Base-by-base conservation (phyloP, 2,797 vertebrate genomes). In the Sebastes baramenuke region DNA sequence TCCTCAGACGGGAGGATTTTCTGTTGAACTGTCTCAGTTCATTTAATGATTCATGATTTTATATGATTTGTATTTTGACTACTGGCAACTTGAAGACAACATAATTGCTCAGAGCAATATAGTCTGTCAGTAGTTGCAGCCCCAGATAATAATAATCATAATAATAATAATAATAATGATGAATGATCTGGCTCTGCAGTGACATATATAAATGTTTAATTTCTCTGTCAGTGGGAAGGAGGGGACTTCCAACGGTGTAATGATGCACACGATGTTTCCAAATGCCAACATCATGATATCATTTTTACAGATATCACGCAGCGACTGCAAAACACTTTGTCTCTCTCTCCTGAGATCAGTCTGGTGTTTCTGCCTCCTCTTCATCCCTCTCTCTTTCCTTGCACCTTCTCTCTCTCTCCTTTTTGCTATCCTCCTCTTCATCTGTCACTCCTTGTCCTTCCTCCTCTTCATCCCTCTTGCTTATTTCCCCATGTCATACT, bases 251-350 rank as follows among this genome's bases (percentile, higher is more conserved):
- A 38, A 0, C 38, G 18, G 5, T 67, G 32, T 42, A 55, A 27
- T 13, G 3, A 30, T n/a, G 30, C n/a, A 7, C 46, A 20, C 58
- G 60, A 74, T 77, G 66, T 68, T 72, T 67, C 54, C 7, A 83
- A 67, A 87, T 83, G 81, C 80, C 62, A 72, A 67, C 79, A 69
- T 77, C 68, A 79, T 89, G 85, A 88, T 34, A 66, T 87, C 25
- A 83, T 78, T 60, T 66, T 32, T 61, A 25, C n/a, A 49, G 75
- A 76, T 46, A 27, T 46, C 59, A 66, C 8, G 3, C 54, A 66
- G 69, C 1, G 27, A 58, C 56, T 8, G 14, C 9, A 22, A 64
- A 67, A 73, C 72, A 25, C 49, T n/a, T 38, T 38, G 12, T 38
- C 13, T 29, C 55, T 62, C 11, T 60, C 5, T 60, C 5, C 2